phyloP scores from a whole-genome alignment of 2,113 vertebrate species.

The Petaurus breviceps region DNA sequence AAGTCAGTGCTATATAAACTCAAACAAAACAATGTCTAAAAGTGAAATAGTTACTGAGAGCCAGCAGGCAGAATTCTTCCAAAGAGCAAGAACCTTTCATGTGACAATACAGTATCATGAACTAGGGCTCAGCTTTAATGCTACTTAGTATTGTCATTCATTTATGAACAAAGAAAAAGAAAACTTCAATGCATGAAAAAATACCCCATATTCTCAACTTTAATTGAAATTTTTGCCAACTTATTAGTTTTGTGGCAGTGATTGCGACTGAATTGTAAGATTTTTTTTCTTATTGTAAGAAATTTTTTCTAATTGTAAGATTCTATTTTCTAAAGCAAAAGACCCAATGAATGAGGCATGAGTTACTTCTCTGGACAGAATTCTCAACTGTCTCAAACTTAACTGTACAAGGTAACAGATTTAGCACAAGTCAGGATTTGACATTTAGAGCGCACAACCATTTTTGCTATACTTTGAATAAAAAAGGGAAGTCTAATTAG shows the following conservation, averaged over 20 bases:
- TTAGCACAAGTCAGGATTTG: conserved; percentile 25
- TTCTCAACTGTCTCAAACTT: background rate
- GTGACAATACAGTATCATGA: conserved; percentile 6
- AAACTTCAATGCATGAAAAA: conserved; percentile 29
- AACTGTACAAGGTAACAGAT: conserved; percentile 24
- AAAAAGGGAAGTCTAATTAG: conserved; percentile 11
- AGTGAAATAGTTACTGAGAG: background rate
- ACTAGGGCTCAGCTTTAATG: conserved; percentile 28
- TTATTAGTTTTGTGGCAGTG: conserved; percentile 22
- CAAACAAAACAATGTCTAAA: conserved; percentile 48
- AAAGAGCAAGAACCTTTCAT: conserved; percentile 15
- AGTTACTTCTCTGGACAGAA: conserved; percentile 42
- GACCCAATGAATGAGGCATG: conserved; percentile 1
- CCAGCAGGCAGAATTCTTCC: background rate
- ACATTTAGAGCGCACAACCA: conserved; percentile 29
- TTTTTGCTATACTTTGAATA: conserved; percentile 38
- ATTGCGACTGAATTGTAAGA: background rate
- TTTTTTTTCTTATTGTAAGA: too few species aligned
- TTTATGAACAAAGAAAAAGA: conserved; percentile 57
- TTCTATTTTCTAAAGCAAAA: background rate
- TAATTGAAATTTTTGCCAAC: conserved; percentile 31
- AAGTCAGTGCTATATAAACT: conserved; percentile 31
- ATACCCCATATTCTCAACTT: conserved; percentile 14
- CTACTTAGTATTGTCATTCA: conserved; percentile 30
- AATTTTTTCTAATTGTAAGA: too few species aligned